These are phyloP conservation scores for Choloepus hoffmanni DNA, from an alignment of 2,113 vertebrate species.

Conservation along the genomic window DNA sequence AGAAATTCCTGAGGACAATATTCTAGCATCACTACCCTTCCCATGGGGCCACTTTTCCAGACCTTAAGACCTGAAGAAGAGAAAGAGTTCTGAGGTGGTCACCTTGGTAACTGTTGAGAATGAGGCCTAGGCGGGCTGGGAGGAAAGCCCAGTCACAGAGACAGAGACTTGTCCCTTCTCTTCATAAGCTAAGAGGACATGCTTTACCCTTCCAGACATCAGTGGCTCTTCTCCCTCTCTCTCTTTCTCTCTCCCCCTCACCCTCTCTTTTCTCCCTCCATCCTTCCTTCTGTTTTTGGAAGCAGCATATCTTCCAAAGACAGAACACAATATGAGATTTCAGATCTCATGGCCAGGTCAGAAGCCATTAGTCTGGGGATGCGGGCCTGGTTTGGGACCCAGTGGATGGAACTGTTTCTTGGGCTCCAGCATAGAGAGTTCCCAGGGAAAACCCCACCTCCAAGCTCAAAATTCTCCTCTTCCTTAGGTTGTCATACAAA, in stretches of 20 bases:
- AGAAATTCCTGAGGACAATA: too few relatives aligned
- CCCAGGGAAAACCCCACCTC: not conserved
- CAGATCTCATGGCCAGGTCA: not conserved
- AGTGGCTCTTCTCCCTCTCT: too few relatives aligned
- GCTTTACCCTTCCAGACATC: not conserved
- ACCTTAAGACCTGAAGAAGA: too few relatives aligned
- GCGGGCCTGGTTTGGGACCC: not conserved
- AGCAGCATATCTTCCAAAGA: not conserved
- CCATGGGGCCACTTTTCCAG: too few relatives aligned
- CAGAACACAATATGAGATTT: not conserved
- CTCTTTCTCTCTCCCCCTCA: too few relatives aligned
- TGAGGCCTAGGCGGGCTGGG: not conserved
- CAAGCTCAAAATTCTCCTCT: not conserved
- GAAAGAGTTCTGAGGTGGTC: too few relatives aligned
- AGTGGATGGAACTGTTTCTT: not conserved
- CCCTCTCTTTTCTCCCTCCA: too few relatives aligned
- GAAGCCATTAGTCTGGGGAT: not conserved
- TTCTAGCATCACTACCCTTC: too few relatives aligned
- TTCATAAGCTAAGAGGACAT: not conserved
- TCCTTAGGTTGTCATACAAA: too few relatives aligned
- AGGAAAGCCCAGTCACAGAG: not conserved
- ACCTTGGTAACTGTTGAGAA: not conserved
- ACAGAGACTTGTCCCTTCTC: not conserved
- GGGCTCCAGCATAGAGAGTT: not conserved
- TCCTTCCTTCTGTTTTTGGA: not conserved